Base-by-base conservation (phyloP, 2,888 invertebrate genomes). In the Drosophila testacea region DNA sequence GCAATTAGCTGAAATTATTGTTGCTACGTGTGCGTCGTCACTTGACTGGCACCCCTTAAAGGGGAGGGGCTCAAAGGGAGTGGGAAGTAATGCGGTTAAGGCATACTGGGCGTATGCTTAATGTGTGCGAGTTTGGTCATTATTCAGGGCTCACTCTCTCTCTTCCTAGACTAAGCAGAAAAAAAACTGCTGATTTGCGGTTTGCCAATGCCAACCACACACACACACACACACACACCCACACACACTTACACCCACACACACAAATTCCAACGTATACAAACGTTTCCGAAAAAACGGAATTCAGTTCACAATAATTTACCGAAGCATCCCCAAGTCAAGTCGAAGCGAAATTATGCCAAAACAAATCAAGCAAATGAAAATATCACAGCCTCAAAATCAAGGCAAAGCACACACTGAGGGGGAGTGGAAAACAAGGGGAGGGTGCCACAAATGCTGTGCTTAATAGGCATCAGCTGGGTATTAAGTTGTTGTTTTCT, bases 1-100 rank as follows among this genome's bases (percentile, higher is more conserved):
- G 84, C 87, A 90, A 90, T 90, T 90, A 90, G 85, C 83, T 83
- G 81, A 88, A 90, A 86, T 91, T 91, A 90, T 89, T 87, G 89
- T 79, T 79, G 70, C 79, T 83, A 89, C 88, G 89, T 90, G 90
- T 82, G 87, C 81, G 83, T 81, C 88, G 86, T 79, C 87, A 86
- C 88, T 85, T 66, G 66, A 64, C 65, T 46, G 61, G 57, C 48
- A 46, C 41, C 46, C 54, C 32, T 0, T n/a, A 48, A 6, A 13
- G 46, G 39, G 28, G 16, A 9, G 16, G 16, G 13, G 30, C 27
- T 30, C 30, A 7, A 6, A 7, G 30, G 5, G 5, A 5, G 30
- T 7, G 30, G 30, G 30, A 30, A 30, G 30, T 7, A 7, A 30
- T 51, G 51, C 28, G 38, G 51, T 51, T 38, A 3, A 27, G 77